Evolutionary conservation across 2,888 invertebrate genomes (phyloP).

Genomic region (Conistra vaccinii): DNA sequence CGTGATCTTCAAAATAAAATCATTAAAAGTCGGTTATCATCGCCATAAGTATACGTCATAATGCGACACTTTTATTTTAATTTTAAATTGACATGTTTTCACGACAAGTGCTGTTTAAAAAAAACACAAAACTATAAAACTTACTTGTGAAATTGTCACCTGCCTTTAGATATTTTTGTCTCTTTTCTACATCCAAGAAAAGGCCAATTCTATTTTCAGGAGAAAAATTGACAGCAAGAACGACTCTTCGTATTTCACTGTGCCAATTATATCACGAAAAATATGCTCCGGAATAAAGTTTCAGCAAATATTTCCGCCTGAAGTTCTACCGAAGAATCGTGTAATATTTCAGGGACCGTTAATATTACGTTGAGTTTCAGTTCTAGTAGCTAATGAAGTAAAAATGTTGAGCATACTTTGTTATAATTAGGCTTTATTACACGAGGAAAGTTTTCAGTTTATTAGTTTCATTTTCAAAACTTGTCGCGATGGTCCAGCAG

Average conservation of each 20-base stretch:
- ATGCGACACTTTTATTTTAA: too few relatives aligned
- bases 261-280: constrained; percentile 29
- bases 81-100: too few relatives aligned
- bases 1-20: too few relatives aligned
- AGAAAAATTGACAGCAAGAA: neutral
- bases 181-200: neutral
- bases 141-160: too few relatives aligned
- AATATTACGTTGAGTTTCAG: constrained; percentile 22
- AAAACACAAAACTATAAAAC: too few relatives aligned
- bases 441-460: constrained; percentile 16
- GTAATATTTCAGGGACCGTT: constrained; percentile 30
- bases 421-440: constrained; percentile 27
- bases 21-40: too few relatives aligned
- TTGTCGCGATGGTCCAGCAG: too few relatives aligned
- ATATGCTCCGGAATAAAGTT: constrained; percentile 28
- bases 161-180: neutral
- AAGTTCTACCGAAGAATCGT: constrained; percentile 10
- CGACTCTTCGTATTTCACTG: constrained; percentile 10
- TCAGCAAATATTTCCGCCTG: neutral
- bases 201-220: neutral
- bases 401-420: constrained; percentile 29
- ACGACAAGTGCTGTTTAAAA: too few relatives aligned
- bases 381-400: constrained; percentile 32
- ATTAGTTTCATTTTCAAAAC: constrained; percentile 13
- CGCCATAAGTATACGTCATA: too few relatives aligned